Base-by-base conservation (phyloP, 37 sponge, comb jelly and placozoan species). In the Ephydatia muelleri region DNA sequence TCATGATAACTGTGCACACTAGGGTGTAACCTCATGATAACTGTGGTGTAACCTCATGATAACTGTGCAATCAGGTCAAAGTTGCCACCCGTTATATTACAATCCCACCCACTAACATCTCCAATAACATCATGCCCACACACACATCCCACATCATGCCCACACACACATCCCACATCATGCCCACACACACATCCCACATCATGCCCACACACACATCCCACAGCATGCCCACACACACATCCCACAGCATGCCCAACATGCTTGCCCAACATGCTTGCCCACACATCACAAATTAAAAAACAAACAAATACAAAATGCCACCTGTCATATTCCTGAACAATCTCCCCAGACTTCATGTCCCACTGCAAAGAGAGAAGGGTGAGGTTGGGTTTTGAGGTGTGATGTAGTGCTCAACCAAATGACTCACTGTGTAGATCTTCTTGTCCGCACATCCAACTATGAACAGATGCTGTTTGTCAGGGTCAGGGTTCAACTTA, bases 251-350 rank as follows among this genome's bases (percentile, higher is more conserved):
- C 3, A 27, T 30, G 27, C 43, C 3, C 3, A 43, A 43, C 43
- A 43, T 43, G 6, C 43, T 6, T n/a, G n/a, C 43, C 43, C 3
- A 33, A 69, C 70, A 69, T 26, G 27, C 8, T 11, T 12, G 11
- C 31, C 4, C 77, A 75, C 9, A n/a, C 27, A 43, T 43, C 43
- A 9, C 6, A 43, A 43, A 6, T 43, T 6, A 32, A 73, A 73
- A 25, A 73, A 21, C 21, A 77, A 23, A 14, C 38, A 64, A 16
- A n/a, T 16, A 47, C 27, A 26, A 22, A 21, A 43, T 38, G n/a
- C n/a, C n/a, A 81, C 82, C 82, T 80, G 91, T 98, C 99, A 47
- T 98, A 98, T 82, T 98, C 99, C 87, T 98, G 99, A 0, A 92
- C 88, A 30, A 93, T 91, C 72, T 94, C 97, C 38, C 92, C 97